phyloP scores from a whole-genome alignment of 2,113 vertebrate species.

The Turdus rufiventris region DNA sequence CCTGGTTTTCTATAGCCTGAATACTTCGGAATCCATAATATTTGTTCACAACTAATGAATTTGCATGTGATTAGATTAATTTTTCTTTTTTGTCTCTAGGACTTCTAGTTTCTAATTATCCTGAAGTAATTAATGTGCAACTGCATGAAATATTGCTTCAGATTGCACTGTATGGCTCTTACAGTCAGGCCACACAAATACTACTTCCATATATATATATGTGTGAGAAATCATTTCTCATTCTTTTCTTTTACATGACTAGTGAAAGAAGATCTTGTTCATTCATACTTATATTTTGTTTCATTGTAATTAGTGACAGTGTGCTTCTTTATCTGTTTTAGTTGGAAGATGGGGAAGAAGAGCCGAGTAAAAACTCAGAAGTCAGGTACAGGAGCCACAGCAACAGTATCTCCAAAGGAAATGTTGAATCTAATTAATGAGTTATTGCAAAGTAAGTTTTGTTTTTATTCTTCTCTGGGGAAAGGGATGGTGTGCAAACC shows the following conservation, averaged over 20 bases:
- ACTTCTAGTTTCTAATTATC: not conserved
- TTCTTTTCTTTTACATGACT: not conserved
- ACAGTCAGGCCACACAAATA: not conserved
- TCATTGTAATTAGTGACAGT: not conserved
- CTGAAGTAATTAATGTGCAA: not conserved
- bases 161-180: not conserved
- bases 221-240: not conserved
- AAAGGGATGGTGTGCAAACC: not conserved
- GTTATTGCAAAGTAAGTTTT: conserved; percentile 89
- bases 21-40: not conserved
- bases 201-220: not conserved
- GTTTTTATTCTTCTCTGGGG: not conserved
- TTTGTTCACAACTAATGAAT: not conserved
- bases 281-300: not conserved
- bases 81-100: not conserved
- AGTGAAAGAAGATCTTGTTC: not conserved
- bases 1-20: not conserved
- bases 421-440: conserved; percentile 92
- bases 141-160: not conserved
- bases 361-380: conserved; percentile 97
- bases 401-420: conserved; percentile 88
- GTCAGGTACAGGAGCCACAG: conserved; percentile 85
- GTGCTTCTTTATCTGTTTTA: conserved; percentile 37
- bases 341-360: conserved; percentile 95
- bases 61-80: not conserved